Base-by-base conservation (phyloP, 2,888 invertebrate species). In the Autographa gamma region DNA sequence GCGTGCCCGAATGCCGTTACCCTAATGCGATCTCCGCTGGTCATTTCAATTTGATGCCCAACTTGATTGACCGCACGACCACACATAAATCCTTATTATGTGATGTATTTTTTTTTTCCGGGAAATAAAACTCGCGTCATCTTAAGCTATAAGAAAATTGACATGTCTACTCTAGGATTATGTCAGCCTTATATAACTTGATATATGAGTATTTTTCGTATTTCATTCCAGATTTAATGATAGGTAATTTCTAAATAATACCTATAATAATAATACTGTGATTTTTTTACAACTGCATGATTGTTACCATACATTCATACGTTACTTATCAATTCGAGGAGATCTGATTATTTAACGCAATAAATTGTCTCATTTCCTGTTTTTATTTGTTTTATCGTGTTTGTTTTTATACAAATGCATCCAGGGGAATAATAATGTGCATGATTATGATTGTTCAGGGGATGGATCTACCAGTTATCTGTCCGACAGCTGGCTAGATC, bases 1-100 rank as follows among this genome's bases (percentile, higher is more conserved):
- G 88, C 90, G 88, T 91, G 91, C 84, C 85, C 77, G 75, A 74
- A 80, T 84, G 83, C 86, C 85, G 87, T 91, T 90, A 90, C 83
- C 85, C 68, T 80, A 83, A 56, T 56, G 79, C 63, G 80, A 86
- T 86, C 86, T 90, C 87, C 85, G 82, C 83, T 84, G 87, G 85
- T 88, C 87, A 86, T 88, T 89, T 84, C 84, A 84, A 90, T 90
- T 90, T 90, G 86, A 90, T 86, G 84, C 80, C 80, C 79, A 74
- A 84, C 83, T 85, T 86, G 82, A 88, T 85, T 84, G 82, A 72
- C 72, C 70, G 69, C 69, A 70, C 65, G 63, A 52, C 54, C 63
- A 76, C 74, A 80, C 76, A 86, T 83, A 82, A 83, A 84, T 81
- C 76, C 76, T 81, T 75, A 84, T 78, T 74, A 73, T 63, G 63